Evolutionary conservation across 2,888 invertebrate genomes (phyloP), one percentile per base, ranked within the genome.

Genomic region (Hyposoter didymator): DNA sequence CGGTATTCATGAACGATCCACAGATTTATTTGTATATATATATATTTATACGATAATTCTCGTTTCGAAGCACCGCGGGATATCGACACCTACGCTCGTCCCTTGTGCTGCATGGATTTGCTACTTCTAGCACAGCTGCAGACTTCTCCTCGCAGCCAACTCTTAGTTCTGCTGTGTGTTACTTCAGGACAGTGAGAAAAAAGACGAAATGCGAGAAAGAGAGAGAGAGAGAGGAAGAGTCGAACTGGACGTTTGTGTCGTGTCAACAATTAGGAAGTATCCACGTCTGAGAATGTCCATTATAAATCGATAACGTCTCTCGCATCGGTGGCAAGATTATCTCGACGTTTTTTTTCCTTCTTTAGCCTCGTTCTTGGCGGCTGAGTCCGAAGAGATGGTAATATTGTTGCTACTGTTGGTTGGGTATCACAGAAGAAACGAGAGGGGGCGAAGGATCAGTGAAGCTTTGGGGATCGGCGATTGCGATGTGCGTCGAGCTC

Each of bases 251-350:
- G n/a, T 59, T 49, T 52, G 88, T 88, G 86, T 88, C 90, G 90
- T 91, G 92, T 92, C 91, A 91, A 93, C 92, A 92, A 93, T 93
- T 92, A 93, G 92, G 90, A 90, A 85, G 91, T 90, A 92, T 92
- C 90, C 91, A 90, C 89, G 88, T 89, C 88, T 86, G 89, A 87
- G 90, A 91, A 91, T 90, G 89, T 90, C 90, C 91, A 88, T 66
- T 73, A 67, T 74, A 59, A 39, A 84, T 88, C 90, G 92, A 92
- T 92, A 92, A 91, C 89, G 90, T 91, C 90, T 90, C 87, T 86
- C 81, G 47, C 62, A 70, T 28, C 64, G 75, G 39, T 19, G 7
- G 78, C 59, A 32, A 19, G 47, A 72, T 62, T 17, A 49, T 52
- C 49, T 73, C 39, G 55, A 52, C 22, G n/a, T n/a, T n/a, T 22